Conservation (phyloP, 2,888 invertebrate species). For the Drosophila longiperda region DNA sequence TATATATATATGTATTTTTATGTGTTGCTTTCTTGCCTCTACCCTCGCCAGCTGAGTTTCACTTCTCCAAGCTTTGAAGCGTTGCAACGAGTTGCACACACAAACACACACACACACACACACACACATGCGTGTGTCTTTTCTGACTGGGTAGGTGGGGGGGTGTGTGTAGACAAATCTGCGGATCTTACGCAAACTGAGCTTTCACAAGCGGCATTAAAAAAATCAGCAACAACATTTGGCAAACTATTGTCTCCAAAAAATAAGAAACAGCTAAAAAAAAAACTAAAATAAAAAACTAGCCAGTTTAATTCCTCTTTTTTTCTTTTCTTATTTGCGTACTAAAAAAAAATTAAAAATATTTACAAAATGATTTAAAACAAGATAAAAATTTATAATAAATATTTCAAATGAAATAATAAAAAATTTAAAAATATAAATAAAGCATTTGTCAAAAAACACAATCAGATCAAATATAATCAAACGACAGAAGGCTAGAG, state of each 20-base stretch:
- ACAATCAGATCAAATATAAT: neutral
- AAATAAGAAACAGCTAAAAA: neutral
- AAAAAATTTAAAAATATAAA: neutral
- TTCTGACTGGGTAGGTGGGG: neutral
- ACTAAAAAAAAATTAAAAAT: no score
- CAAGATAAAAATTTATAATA: neutral
- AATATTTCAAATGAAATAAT: neutral
- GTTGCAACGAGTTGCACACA: slow-evolving; percentile 52
- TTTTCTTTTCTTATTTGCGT: no score
- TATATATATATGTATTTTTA: slow-evolving; percentile 2
- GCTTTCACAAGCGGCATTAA: slow-evolving; percentile 32
- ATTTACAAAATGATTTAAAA: neutral
- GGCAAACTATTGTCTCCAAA: neutral
- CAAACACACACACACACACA: slow-evolving; percentile 23
- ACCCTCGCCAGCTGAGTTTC: slow-evolving; percentile 60
- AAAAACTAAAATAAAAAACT: neutral
- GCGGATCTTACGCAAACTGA: slow-evolving; percentile 23
- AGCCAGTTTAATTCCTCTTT: neutral
- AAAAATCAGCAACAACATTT: slow-evolving; percentile 15
- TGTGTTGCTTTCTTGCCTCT: slow-evolving; percentile 33
- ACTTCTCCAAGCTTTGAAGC: slow-evolving; percentile 54
- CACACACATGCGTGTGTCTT: slow-evolving; percentile 3
- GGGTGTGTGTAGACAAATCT: slow-evolving; percentile 36
- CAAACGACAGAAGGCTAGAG: neutral
- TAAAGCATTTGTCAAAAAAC: neutral